Percentiles rank a stretch among this genome's conserved stretches.
Evolutionary conservation across 2,113 vertebrate genomes (phyloP).

Genomic region (Seriola dumerili): DNA sequence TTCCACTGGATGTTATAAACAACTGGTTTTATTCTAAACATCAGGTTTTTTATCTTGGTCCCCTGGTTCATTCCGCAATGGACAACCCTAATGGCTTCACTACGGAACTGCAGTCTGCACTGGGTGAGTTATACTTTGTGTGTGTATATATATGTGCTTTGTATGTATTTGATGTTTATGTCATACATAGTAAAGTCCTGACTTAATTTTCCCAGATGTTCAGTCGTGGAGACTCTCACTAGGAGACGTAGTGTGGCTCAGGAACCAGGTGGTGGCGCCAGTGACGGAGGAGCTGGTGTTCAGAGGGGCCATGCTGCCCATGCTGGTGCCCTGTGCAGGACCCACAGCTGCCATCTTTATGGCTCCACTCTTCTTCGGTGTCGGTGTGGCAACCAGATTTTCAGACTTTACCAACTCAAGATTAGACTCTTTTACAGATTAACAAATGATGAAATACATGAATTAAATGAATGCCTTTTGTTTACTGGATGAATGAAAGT

Average conservation of each 20-base stretch:
- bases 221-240: conserved; percentile 81
- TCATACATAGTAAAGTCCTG: conserved; percentile 19
- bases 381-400: conserved; percentile 30
- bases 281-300: conserved; percentile 88
- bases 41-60: conserved; percentile 62
- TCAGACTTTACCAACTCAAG: not conserved
- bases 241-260: conserved; percentile 87
- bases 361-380: conserved; percentile 87
- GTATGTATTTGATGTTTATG: conserved; percentile 20
- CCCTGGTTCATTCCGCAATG: conserved; percentile 42
- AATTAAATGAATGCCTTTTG: not conserved
- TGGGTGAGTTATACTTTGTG: conserved; percentile 77
- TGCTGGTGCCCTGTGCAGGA: conserved; percentile 85
- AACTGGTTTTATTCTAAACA: conserved; percentile 29
- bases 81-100: conserved; percentile 75
- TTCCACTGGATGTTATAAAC: conserved; percentile 7
- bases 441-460: not conserved
- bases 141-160: conserved; percentile 17
- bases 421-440: not conserved
- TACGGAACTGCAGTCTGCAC: conserved; percentile 77
- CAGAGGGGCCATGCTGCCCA: conserved; percentile 87
- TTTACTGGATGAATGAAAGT: not conserved
- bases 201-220: conserved; percentile 73
- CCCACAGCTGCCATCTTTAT: conserved; percentile 82
- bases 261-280: conserved; percentile 89